Evolutionary conservation across 2,113 vertebrate genomes (phyloP).

Genomic region (Ceuthmochares aereus): DNA sequence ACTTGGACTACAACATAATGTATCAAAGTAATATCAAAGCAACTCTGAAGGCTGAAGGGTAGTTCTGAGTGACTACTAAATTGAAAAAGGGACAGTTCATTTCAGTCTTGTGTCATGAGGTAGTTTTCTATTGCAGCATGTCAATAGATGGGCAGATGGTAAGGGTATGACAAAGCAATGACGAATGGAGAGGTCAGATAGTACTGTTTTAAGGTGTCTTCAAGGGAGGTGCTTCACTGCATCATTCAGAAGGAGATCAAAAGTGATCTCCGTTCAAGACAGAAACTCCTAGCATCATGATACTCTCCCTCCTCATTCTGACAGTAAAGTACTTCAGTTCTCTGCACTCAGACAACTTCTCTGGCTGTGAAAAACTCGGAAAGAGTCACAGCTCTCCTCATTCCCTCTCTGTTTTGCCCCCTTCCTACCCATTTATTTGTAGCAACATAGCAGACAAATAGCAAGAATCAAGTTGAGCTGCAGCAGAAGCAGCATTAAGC

Average conservation of each 20-base stretch:
- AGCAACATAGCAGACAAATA: background rate
- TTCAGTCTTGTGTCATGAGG: background rate
- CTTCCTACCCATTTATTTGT: background rate
- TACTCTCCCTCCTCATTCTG: background rate
- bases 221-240: background rate
- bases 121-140: background rate
- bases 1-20: background rate
- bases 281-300: background rate
- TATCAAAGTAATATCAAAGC: background rate
- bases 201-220: background rate
- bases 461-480: background rate
- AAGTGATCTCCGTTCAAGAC: background rate
- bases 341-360: background rate
- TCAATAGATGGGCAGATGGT: background rate
- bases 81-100: background rate
- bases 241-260: background rate
- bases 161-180: background rate
- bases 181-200: background rate
- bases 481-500: background rate
- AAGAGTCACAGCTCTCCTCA: background rate
- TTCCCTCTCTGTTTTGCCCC: background rate
- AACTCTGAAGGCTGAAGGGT: background rate
- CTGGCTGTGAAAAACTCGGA: background rate
- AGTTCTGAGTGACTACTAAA: background rate
- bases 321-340: background rate